Percentiles rank a stretch among this genome's conserved stretches.
These are phyloP conservation scores for Melitaea athalia DNA, from an alignment of 2,888 invertebrate species.

Conservation along the genomic window DNA sequence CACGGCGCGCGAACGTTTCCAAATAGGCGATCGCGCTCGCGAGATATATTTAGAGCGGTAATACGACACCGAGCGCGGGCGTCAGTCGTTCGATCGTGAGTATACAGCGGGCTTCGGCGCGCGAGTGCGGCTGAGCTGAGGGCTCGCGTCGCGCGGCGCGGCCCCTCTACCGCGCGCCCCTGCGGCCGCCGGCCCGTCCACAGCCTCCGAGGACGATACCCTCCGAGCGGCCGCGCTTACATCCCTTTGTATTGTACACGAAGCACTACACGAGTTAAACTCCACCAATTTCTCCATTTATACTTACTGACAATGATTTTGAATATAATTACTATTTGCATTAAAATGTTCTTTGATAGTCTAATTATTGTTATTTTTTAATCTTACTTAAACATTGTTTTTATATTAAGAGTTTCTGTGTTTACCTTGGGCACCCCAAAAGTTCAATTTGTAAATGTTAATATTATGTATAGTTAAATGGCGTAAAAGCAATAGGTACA, in stretches of 20 bases:
- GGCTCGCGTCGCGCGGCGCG: slow-evolving; percentile 35
- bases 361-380: too few relatives aligned
- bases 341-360: too few relatives aligned
- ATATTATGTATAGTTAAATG: too few relatives aligned
- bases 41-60: slow-evolving; percentile 80
- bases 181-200: slow-evolving; percentile 40
- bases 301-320: too few relatives aligned
- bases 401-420: too few relatives aligned
- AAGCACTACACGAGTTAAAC: slow-evolving; percentile 25
- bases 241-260: slow-evolving; percentile 59
- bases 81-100: slow-evolving; percentile 72
- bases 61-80: slow-evolving; percentile 79
- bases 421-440: too few relatives aligned
- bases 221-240: slow-evolving; percentile 49
- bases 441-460: too few relatives aligned
- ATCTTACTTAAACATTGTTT: too few relatives aligned
- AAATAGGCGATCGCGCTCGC: slow-evolving; percentile 81
- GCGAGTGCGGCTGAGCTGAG: slow-evolving; percentile 58
- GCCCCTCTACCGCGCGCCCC: slow-evolving; percentile 31
- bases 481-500: too few relatives aligned
- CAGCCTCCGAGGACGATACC: slow-evolving; percentile 72
- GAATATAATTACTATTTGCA: too few relatives aligned
- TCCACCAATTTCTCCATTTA: background rate
- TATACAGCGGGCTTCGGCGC: slow-evolving; percentile 65
- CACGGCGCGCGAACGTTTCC: slow-evolving; percentile 78